These are phyloP conservation scores for Eristalis pertinax DNA, from an alignment of 2,888 invertebrate genomes.

Conservation along the genomic window DNA sequence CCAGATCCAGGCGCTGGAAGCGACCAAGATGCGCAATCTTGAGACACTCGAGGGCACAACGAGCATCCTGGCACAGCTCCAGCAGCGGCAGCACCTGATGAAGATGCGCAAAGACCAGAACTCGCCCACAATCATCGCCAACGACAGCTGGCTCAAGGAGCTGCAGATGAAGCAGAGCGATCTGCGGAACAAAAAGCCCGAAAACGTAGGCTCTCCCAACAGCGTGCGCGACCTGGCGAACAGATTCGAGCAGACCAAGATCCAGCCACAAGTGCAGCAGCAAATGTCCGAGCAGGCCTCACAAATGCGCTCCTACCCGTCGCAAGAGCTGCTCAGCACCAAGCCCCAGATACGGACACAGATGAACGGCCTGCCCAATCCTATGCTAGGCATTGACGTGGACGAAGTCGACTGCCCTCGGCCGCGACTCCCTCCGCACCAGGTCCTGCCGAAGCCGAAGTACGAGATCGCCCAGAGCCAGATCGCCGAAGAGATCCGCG, in stretches of 20 bases:
- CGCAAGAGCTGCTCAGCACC: conserved; percentile 78
- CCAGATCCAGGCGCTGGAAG: conserved; percentile 81
- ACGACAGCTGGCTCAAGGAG: conserved; percentile 87
- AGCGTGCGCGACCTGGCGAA: conserved; percentile 90
- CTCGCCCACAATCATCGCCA: conserved; percentile 40
- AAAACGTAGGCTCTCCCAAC: conserved; percentile 62
- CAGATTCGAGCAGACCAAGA: conserved; percentile 86
- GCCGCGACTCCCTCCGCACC: conserved; percentile 74
- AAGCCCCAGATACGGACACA: conserved; percentile 81
- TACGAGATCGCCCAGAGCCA: conserved; percentile 82
- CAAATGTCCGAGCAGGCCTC: conserved; percentile 46
- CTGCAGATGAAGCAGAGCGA: conserved; percentile 90
- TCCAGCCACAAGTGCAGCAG: conserved; percentile 42
- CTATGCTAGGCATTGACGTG: conserved; percentile 65
- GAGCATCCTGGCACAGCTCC: conserved; percentile 85
- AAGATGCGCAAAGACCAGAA: conserved; percentile 81
- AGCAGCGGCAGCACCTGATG: conserved; percentile 85
- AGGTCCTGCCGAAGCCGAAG: conserved; percentile 78
- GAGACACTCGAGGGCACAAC: conserved; percentile 80
- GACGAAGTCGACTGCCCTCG: conserved; percentile 79
- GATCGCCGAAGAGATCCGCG: conserved; percentile 83
- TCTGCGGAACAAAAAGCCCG: conserved; percentile 82
- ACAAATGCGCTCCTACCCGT: conserved; percentile 78
- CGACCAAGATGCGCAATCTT: conserved; percentile 79
- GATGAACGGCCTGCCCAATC: conserved; percentile 81